These are phyloP conservation scores for Drosophila robusta DNA, from an alignment of 2,888 invertebrate genomes.

Conservation along the genomic window DNA sequence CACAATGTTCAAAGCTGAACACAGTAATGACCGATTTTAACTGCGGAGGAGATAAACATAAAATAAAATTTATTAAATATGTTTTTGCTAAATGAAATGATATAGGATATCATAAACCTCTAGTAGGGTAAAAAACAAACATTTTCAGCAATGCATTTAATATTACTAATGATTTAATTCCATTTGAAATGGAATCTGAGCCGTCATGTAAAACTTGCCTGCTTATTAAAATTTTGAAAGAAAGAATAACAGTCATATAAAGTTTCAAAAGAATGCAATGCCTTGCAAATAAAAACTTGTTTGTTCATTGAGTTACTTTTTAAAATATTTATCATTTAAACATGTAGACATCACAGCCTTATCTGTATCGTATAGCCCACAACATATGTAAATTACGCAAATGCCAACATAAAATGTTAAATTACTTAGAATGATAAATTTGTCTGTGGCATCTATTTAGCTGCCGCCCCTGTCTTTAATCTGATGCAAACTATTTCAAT, in stretches of 20 bases:
- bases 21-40: too few species aligned
- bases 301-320: background rate
- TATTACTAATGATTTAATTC: too few species aligned
- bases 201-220: background rate
- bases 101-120: too few species aligned
- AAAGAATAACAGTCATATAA: background rate
- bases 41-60: too few species aligned
- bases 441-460: slow-evolving; percentile 1
- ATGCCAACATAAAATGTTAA: background rate
- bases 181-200: background rate
- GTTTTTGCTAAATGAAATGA: background rate
- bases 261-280: background rate
- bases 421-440: slow-evolving; percentile 3
- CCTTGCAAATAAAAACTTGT: background rate
- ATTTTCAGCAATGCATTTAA: background rate
- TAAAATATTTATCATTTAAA: background rate
- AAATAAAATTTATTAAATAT: too few species aligned
- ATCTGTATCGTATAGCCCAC: background rate
- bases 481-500: slow-evolving; percentile 47
- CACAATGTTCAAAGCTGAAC: too few species aligned
- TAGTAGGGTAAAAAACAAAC: background rate
- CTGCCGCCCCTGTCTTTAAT: slow-evolving; percentile 1
- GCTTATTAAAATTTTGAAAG: background rate
- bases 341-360: background rate
- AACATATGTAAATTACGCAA: background rate